Conservation (phyloP, 2,797 vertebrate species). For the Coracias cyanogaster region DNA sequence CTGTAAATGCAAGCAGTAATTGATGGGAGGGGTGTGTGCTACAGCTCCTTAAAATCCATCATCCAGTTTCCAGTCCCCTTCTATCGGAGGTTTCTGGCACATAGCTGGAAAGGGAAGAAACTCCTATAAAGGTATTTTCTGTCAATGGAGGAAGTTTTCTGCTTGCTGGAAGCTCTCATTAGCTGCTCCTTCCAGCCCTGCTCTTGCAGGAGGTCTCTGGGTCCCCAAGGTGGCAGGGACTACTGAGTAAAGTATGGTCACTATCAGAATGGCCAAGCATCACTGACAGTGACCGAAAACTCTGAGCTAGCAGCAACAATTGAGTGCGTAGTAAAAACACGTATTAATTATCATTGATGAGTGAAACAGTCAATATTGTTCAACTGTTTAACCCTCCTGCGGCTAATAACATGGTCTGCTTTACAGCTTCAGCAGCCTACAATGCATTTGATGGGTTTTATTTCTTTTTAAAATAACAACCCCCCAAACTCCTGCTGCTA, state of each 20-base stretch:
- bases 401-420: constrained; percentile 4
- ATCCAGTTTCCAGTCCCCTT: background rate
- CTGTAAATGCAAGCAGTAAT: background rate
- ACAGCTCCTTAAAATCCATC: background rate
- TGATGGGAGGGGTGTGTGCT: background rate
- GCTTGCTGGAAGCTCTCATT: background rate
- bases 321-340: background rate
- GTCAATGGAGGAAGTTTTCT: background rate
- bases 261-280: fast-evolving
- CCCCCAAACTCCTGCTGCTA: background rate
- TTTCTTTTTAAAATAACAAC: background rate
- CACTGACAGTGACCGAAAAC: background rate
- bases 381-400: constrained; percentile 15
- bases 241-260: background rate
- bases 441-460: background rate
- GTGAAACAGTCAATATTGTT: background rate
- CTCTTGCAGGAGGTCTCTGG: background rate
- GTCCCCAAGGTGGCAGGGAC: background rate
- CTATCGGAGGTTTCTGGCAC: background rate
- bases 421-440: background rate
- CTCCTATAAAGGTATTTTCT: background rate
- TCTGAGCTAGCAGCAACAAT: background rate
- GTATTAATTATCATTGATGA: background rate
- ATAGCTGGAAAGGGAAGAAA: background rate
- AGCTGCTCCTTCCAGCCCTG: background rate